Base-by-base conservation (phyloP, 2,888 invertebrate genomes). In the Bhutanitis thaidina region DNA sequence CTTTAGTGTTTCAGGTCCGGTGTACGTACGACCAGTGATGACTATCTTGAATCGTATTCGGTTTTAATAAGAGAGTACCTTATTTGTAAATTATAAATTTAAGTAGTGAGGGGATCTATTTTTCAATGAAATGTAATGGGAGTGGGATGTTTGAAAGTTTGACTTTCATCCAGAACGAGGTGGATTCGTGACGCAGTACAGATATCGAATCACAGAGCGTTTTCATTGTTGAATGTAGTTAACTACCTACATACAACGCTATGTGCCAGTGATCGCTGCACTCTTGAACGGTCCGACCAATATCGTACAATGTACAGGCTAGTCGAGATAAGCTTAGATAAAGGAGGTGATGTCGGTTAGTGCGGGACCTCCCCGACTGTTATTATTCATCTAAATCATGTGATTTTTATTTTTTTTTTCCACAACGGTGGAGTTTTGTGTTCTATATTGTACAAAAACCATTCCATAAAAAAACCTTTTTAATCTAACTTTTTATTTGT, bases 401-500 rank as follows among this genome's bases (percentile, higher is more conserved):
- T 86, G 83, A 86, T 87, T 80, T 71, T 73, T 81, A 78, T 73
- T 74, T 40, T 67, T 70, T 73, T 76, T 77, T 77, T 77, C 84
- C 83, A 74, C 67, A 72, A 71, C 66, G 77, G 83, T 80, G 76
- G 82, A 75, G 71, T 77, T 32, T 79, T 77, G 76, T 81, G 77
- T 81, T 86, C 83, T 77, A 76, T 84, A 85, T 86, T 89, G 87
- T 88, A 87, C 87, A 87, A 88, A 83, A 87, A 85, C 83, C 88
- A 89, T 89, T 89, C 88, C 88, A 85, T 87, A 71, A 72, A 70
- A 78, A 77, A 41, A 75, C 75, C 78, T 80, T 82, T 34, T 80
- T 82, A 79, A 80, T 75, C 70, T 81, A 75, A 85, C 78, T 77
- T 80, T 83, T 86, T 78, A 87, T 84, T 83, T 83, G 78, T 81